These are phyloP conservation scores for Pristionchus entomophagus DNA, from an alignment of 2,888 invertebrate species.

Conservation along the genomic window DNA sequence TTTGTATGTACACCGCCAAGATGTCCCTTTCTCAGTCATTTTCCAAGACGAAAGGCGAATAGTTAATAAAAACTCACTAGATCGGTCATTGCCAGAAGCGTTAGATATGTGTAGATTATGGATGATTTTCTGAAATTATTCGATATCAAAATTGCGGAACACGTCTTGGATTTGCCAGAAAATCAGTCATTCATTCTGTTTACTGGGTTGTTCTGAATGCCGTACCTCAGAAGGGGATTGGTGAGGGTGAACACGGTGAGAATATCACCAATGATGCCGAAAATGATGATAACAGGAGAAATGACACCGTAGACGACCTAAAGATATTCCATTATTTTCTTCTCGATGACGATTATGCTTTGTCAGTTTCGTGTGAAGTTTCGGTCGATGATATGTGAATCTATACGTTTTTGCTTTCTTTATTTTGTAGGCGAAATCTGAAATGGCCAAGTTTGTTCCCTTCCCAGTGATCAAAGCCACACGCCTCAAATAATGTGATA, in stretches of 20 bases:
- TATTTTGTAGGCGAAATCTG: too few species aligned
- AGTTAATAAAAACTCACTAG: slow-evolving; percentile 48
- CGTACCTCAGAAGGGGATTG: slow-evolving; percentile 77
- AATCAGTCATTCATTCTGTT: neutral
- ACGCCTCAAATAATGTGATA: too few species aligned
- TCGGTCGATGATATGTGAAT: too few species aligned
- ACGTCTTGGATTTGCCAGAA: neutral
- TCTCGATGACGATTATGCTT: neutral
- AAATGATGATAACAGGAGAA: slow-evolving; percentile 77
- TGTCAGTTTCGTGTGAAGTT: too few species aligned
- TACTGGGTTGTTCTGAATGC: neutral
- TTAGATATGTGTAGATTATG: slow-evolving; percentile 78
- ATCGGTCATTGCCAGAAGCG: slow-evolving; percentile 66
- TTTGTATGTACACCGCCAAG: too few species aligned
- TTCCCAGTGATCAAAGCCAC: too few species aligned
- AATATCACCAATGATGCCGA: slow-evolving; percentile 78
- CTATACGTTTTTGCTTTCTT: too few species aligned
- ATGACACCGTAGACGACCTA: slow-evolving; percentile 77
- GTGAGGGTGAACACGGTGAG: slow-evolving; percentile 79
- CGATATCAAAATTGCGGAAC: neutral
- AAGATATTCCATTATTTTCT: slow-evolving; percentile 44
- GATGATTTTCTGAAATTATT: slow-evolving; percentile 63
- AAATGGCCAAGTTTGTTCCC: too few species aligned
- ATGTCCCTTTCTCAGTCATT: too few species aligned
- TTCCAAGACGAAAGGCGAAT: neutral